phyloP scores from a whole-genome alignment of 2,113 vertebrate species.

The Ptilonorhynchus violaceus region DNA sequence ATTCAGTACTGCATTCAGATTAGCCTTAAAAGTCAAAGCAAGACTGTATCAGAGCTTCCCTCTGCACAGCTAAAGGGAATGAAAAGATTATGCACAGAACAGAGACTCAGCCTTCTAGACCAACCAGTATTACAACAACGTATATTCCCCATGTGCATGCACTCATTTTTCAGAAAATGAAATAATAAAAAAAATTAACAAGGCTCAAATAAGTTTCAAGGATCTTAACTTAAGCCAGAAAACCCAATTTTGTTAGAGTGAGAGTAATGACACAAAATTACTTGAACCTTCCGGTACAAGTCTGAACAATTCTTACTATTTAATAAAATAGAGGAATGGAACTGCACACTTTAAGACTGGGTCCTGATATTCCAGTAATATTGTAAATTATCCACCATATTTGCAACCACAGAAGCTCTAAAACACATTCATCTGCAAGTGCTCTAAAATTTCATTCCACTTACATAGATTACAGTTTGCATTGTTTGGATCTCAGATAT shows the following conservation, averaged over 20 bases:
- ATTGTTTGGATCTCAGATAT: not conserved
- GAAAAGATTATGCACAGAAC: not conserved
- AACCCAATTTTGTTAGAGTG: not conserved
- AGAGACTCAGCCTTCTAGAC: not conserved
- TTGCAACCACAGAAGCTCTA: not conserved
- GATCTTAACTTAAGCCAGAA: not conserved
- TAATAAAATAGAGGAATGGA: not conserved
- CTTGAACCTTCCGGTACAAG: not conserved
- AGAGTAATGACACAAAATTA: not conserved
- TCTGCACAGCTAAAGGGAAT: not conserved
- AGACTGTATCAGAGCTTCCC: not conserved
- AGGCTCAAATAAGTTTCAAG: not conserved
- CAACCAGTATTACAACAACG: not conserved
- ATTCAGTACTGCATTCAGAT: not conserved
- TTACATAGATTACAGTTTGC: not conserved
- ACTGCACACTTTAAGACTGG: not conserved
- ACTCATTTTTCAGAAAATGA: not conserved
- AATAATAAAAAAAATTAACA: not conserved
- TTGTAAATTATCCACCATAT: not conserved
- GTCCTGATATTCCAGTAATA: not conserved
- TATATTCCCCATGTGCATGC: not conserved
- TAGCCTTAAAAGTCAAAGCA: not conserved
- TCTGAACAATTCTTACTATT: not conserved
- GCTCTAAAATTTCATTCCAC: not conserved
- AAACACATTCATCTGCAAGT: not conserved